Evolutionary conservation across 2,888 invertebrate species (phyloP).

Genomic region (Periphyllus acericola): DNA sequence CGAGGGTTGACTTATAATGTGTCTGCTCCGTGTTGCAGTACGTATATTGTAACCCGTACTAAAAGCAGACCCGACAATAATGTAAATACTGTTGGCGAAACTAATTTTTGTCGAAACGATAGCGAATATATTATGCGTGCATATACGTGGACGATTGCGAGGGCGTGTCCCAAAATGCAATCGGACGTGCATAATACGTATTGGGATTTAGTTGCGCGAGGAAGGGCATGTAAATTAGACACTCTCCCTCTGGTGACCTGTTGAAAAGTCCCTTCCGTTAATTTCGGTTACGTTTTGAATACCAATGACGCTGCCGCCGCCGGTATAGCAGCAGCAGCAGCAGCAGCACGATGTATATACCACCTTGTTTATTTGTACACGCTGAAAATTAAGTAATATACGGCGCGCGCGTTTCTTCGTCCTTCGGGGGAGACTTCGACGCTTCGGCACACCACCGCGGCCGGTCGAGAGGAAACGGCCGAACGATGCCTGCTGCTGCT

Average conservation of each 20-base stretch:
- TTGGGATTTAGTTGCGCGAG: conserved; percentile 34
- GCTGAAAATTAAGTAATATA: conserved; percentile 33
- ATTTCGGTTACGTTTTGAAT: conserved; percentile 24
- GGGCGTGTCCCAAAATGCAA: not conserved
- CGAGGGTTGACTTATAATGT: no score
- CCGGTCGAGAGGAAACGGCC: not conserved
- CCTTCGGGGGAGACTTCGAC: not conserved
- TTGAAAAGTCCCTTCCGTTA: conserved; percentile 44
- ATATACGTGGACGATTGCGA: not conserved
- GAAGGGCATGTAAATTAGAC: conserved; percentile 42
- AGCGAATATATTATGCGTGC: not conserved
- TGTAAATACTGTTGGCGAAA: conserved; percentile 13
- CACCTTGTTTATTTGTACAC: not conserved
- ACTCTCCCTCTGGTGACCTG: conserved; percentile 55
- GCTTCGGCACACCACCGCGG: not conserved
- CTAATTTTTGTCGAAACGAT: not conserved
- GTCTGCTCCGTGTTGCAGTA: no score
- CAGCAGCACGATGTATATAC: no score
- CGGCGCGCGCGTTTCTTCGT: not conserved
- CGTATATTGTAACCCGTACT: no score
- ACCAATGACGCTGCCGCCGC: conserved; percentile 21
- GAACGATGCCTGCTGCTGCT: not conserved
- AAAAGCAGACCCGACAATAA: no score
- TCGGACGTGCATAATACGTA: conserved; percentile 33
- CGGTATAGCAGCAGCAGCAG: no score